These are phyloP conservation scores for Platyscapa corneri DNA, from an alignment of 1,140 invertebrate genomes.

Conservation along the genomic window DNA sequence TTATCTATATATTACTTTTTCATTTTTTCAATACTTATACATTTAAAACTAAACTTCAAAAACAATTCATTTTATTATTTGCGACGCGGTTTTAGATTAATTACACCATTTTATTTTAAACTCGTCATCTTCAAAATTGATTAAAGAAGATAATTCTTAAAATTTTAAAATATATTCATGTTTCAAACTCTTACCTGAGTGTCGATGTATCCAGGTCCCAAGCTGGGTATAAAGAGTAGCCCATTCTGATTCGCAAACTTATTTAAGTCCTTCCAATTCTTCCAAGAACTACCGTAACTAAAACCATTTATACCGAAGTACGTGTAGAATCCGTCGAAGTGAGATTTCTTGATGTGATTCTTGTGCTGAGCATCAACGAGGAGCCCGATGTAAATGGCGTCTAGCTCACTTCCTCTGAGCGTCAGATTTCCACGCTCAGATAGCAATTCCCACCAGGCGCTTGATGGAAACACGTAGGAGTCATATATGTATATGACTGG, in stretches of 20 bases:
- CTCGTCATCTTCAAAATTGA: too few species aligned
- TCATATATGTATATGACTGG: constrained; percentile 79
- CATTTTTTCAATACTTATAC: background rate
- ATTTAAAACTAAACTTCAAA: background rate
- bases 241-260: constrained; percentile 76
- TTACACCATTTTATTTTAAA: too few species aligned
- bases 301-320: constrained; percentile 78
- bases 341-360: constrained; percentile 75
- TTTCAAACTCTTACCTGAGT: constrained; percentile 68
- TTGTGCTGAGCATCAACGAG: constrained; percentile 71
- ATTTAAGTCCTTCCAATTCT: constrained; percentile 78
- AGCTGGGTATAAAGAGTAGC: constrained; percentile 77
- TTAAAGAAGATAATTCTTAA: background rate
- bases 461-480: constrained; percentile 75
- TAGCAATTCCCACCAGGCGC: constrained; percentile 73
- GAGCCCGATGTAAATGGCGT: constrained; percentile 77
- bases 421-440: constrained; percentile 73
- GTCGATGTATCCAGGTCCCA: constrained; percentile 78
- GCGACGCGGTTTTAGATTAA: background rate
- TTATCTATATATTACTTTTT: background rate
- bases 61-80: background rate
- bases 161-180: background rate
- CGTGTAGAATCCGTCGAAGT: constrained; percentile 80
- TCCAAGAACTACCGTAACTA: constrained; percentile 79
- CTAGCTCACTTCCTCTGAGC: constrained; percentile 73